Evolutionary conservation across 2,888 invertebrate species (phyloP), one percentile per base, ranked within the genome.

Genomic region (Ornithoptera alexandrae): DNA sequence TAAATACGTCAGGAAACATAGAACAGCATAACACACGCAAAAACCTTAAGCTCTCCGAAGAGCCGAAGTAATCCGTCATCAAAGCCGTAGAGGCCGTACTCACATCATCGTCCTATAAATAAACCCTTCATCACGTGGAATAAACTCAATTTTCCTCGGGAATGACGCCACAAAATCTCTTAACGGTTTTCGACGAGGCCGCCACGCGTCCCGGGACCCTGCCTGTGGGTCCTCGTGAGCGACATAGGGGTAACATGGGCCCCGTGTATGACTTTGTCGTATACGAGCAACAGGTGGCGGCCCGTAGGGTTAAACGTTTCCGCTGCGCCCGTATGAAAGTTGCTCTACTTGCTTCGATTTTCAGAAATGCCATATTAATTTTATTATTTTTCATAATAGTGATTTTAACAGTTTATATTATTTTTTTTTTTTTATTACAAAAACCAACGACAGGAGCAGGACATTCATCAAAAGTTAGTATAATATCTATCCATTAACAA

Each of bases 271-370:
- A 77, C 78, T 74, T 78, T 87, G 89, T 90, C 89, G 90, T 90
- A 83, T 89, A 86, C 79, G 77, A 75, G 84, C 90, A 92, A 92
- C 92, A 92, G 90, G 92, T 92, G 90, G 89, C 78, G 73, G 88
- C 89, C 91, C 90, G 90, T 91, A 90, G 91, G 92, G 92, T 92
- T 92, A 92, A 90, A 82, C 84, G 85, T 78, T 81, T 76, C 75
- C 77, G 75, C 73, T 74, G 77, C 73, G 75, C 75, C 71, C 80
- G 61, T 72, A 17, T 70, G 73, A 50, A 74, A 70, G 74, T 65
- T 84, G 83, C 91, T 92, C 87, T 84, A 82, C 78, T 72, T 67
- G 17, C 7, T 3, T 15, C 2, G 7, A 50, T 15, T 50, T 62
- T 30, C 17, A 5, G 17, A 30, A 18, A 3, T 17, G 8, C 8